These are phyloP conservation scores for Phyto melanocephala DNA, from an alignment of 2,888 invertebrate genomes.

Conservation along the genomic window DNA sequence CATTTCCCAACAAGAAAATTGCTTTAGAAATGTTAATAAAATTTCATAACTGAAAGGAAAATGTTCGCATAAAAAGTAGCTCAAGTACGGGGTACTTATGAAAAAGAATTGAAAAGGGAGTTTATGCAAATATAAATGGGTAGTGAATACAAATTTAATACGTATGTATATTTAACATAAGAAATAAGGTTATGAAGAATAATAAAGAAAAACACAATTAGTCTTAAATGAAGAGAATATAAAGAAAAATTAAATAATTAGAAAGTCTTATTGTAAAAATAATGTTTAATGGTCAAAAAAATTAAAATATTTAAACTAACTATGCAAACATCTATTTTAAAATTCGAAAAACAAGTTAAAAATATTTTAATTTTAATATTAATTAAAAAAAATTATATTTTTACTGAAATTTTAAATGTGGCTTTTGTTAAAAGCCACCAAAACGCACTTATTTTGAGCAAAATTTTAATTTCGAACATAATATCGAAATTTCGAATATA, in stretches of 20 bases:
- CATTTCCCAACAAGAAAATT: slow-evolving; percentile 5
- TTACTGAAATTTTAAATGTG: too few species aligned
- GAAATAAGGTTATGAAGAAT: slow-evolving; percentile 4
- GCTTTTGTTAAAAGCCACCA: background rate
- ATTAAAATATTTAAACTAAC: too few species aligned
- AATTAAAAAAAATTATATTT: too few species aligned
- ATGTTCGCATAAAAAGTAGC: slow-evolving; percentile 17
- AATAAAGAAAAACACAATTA: too few species aligned
- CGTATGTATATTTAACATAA: too few species aligned
- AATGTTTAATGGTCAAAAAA: too few species aligned
- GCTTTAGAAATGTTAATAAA: slow-evolving; percentile 23
- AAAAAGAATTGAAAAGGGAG: slow-evolving; percentile 14
- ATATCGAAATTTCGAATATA: slow-evolving; percentile 1
- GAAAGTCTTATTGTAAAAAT: too few species aligned
- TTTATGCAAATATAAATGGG: background rate
- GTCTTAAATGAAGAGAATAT: too few species aligned
- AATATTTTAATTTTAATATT: too few species aligned
- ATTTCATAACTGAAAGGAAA: slow-evolving; percentile 18
- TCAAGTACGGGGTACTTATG: slow-evolving; percentile 36
- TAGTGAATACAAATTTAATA: slow-evolving; percentile 40
- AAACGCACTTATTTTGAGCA: background rate
- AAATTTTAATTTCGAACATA: background rate
- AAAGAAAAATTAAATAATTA: too few species aligned
- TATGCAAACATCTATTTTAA: too few species aligned
- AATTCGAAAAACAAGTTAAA: too few species aligned